phyloP scores from a whole-genome alignment of 2,113 vertebrate species.

The Dicentrarchus labrax region DNA sequence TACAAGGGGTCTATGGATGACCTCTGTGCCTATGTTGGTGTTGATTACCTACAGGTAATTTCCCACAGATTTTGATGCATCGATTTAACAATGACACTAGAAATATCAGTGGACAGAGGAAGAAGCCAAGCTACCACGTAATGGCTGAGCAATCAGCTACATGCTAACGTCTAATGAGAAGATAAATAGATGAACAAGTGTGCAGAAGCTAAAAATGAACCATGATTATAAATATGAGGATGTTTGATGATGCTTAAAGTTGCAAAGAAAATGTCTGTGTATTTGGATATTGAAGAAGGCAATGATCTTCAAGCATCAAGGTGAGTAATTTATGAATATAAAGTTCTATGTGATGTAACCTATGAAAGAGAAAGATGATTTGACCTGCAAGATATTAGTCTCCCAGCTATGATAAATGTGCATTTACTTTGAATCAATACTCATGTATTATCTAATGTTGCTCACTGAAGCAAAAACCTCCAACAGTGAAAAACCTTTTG shows the following conservation, averaged over 20 bases:
- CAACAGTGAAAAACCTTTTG: too few species aligned
- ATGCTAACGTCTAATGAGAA: neutral
- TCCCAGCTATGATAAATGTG: too few species aligned
- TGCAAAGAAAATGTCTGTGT: neutral
- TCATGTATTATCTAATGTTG: too few species aligned
- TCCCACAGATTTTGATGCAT: constrained; percentile 6
- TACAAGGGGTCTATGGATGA: too few species aligned
- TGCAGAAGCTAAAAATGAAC: neutral
- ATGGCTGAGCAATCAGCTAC: constrained; percentile 12
- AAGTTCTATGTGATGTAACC: too few species aligned
- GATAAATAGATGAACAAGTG: constrained; percentile 16
- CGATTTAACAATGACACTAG: neutral
- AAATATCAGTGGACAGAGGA: neutral
- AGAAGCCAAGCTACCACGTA: neutral
- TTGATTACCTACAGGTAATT: neutral
- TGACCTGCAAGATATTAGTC: too few species aligned
- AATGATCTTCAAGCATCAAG: neutral
- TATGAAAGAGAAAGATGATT: too few species aligned
- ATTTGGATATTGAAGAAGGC: neutral
- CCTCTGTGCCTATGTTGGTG: neutral
- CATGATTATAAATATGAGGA: neutral
- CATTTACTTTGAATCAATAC: too few species aligned
- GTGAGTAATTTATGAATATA: too few species aligned
- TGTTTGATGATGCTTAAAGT: neutral
- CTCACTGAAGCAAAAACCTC: too few species aligned